A percentile compares a stretch with the other conserved stretches of the same genome.
phyloP scores from a whole-genome alignment of 2,113 vertebrate genomes.

The Pelobates fuscus region DNA sequence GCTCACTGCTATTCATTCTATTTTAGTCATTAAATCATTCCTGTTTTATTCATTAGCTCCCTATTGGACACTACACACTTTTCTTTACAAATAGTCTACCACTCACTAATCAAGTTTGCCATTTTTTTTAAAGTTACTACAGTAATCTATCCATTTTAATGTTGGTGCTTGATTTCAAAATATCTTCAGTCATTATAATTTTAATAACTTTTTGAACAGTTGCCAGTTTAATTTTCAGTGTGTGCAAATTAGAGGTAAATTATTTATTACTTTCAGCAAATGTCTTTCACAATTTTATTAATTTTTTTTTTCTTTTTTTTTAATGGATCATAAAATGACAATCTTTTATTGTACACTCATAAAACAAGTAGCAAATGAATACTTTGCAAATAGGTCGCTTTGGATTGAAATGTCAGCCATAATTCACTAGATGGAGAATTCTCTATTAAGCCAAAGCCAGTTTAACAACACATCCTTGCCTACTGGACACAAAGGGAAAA shows the following conservation, averaged over 20 bases:
- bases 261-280: slow-evolving; percentile 73
- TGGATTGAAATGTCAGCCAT: slow-evolving; percentile 64
- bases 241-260: slow-evolving; percentile 69
- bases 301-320: slow-evolving; percentile 66
- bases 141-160: slow-evolving; percentile 55
- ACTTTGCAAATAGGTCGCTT: slow-evolving; percentile 62
- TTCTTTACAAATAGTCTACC: slow-evolving; percentile 26
- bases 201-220: slow-evolving; percentile 72
- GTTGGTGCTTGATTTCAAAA: slow-evolving; percentile 58
- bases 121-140: slow-evolving; percentile 18
- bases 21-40: neutral
- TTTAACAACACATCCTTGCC: slow-evolving; percentile 35
- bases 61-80: slow-evolving; percentile 10
- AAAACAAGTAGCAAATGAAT: slow-evolving; percentile 67
- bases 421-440: slow-evolving; percentile 58
- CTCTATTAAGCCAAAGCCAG: slow-evolving; percentile 30
- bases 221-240: slow-evolving; percentile 71
- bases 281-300: slow-evolving; percentile 71
- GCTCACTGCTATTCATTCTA: too few relatives aligned
- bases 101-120: slow-evolving; percentile 25
- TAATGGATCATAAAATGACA: slow-evolving; percentile 68
- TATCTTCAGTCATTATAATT: slow-evolving; percentile 63
- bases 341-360: slow-evolving; percentile 64
- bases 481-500: slow-evolving; percentile 4
- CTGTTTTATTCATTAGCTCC: slow-evolving; percentile 18